Percentiles rank a stretch among this genome's conserved stretches.
phyloP scores from a whole-genome alignment of 2,797 vertebrate species.

The Myotis daubentonii region DNA sequence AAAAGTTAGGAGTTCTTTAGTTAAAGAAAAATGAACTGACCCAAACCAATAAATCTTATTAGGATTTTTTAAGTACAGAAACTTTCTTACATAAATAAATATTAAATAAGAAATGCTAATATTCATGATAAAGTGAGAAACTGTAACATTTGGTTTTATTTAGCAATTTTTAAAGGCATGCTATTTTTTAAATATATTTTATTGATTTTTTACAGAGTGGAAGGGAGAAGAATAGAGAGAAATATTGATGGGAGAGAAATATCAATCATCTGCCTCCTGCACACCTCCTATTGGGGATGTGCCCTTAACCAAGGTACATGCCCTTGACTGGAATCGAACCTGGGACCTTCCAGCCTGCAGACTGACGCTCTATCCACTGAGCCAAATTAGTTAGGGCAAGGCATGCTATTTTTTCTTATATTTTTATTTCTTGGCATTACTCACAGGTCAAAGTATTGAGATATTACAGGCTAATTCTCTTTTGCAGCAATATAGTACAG shows the following conservation, averaged over 20 bases:
- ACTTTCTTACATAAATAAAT: neutral
- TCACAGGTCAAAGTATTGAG: neutral
- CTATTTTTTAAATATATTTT: neutral
- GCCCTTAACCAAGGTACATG: no score
- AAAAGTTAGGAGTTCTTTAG: slow-evolving; percentile 60
- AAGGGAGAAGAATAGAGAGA: no score
- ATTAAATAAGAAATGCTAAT: slow-evolving; percentile 60
- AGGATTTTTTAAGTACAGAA: slow-evolving; percentile 52
- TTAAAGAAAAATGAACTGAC: slow-evolving; percentile 45
- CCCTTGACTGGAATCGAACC: no score
- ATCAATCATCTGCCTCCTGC: no score
- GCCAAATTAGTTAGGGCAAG: no score
- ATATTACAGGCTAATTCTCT: neutral
- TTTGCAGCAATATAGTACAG: neutral
- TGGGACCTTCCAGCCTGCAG: no score
- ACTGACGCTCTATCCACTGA: no score
- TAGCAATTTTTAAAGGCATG: slow-evolving; percentile 40
- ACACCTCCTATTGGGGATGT: no score
- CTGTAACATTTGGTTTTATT: slow-evolving; percentile 10
- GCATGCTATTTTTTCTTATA: neutral
- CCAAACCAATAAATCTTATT: slow-evolving; percentile 19
- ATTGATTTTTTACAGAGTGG: no score
- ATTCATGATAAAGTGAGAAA: slow-evolving; percentile 27
- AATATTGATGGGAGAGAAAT: no score
- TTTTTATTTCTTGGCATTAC: slow-evolving; percentile 23